Evolutionary conservation across 2,113 vertebrate genomes (phyloP), one percentile per base, ranked within the genome.

Genomic region (human (Homo sapiens)): DNA sequence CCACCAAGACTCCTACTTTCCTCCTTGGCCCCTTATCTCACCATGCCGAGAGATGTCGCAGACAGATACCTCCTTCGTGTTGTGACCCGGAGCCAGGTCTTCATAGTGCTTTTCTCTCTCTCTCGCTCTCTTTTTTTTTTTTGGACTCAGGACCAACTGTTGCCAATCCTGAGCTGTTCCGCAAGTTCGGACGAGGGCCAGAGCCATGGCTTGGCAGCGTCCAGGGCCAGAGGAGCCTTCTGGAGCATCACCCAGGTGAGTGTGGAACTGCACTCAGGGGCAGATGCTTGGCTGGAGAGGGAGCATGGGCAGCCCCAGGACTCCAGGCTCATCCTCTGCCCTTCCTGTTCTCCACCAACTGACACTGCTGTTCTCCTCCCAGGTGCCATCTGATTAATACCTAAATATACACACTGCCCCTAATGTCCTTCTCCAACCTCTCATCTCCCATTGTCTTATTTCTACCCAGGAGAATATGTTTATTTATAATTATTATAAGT

Each of bases 171-270:
- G 59, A 92, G 40, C 38, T 95, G 20, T 76, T 97, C 61, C 32
- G 0, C 48, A 92, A 93, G 35, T 88, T 98, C 52, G 93, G 93
- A 48, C 90, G 0, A 96, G 85, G 32, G 45, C 57, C 85, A 50
- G 82, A 94, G 48, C 66, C 93, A 32, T 97, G 94, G 97, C 72
- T 93, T 20, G 76, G 75, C 45, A 50, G 48, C 23, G 25, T 81
- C 50, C 68, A 57, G 40, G 48, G 43, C 30, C 96, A 73, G 93
- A 66, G 90, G 48, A 50, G 2, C 50, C 61, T 89, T 25, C 87
- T 80, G 75, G 90, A 30, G 52, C 66, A 50, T 40, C 55, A 64
- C 38, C 40, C 55, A 11, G 93, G 94, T 95, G 76, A 95, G 96
- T 61, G 35, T 52, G 43, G 89, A 52, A 76, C 61, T 23, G 20